Evolutionary conservation across 2,113 vertebrate species (phyloP).

Genomic region (Bungarus multicinctus): DNA sequence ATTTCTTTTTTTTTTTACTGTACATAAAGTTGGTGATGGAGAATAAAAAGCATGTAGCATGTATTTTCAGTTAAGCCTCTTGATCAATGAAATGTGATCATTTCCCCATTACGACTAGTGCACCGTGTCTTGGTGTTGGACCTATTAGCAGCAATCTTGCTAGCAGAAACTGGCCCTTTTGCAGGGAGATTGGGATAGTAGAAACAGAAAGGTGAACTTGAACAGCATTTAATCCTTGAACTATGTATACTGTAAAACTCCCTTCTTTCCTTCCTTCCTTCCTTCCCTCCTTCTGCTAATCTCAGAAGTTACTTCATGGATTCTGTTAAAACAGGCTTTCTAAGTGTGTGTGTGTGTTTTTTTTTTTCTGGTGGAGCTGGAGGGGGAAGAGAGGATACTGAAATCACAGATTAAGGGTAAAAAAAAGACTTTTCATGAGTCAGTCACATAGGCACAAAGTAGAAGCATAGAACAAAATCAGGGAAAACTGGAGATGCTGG

Average conservation of each 20-base stretch:
- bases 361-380: background rate
- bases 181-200: background rate
- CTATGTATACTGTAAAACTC: background rate
- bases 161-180: background rate
- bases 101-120: background rate
- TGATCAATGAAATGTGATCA: background rate
- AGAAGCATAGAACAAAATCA: background rate
- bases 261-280: background rate
- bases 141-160: slow-evolving; percentile 16
- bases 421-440: background rate
- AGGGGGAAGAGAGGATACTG: background rate
- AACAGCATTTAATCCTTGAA: background rate
- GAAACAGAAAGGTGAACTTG: slow-evolving; percentile 22
- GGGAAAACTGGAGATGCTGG: background rate
- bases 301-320: background rate
- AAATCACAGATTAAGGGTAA: background rate
- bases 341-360: too few relatives aligned
- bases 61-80: slow-evolving; percentile 8
- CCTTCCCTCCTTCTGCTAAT: background rate
- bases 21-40: background rate
- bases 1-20: background rate
- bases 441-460: background rate
- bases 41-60: background rate
- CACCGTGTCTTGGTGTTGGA: slow-evolving; percentile 9
- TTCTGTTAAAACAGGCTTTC: background rate